Evolutionary conservation across 2,113 vertebrate species (phyloP).

Genomic region (Macroglossus sobrinus): DNA sequence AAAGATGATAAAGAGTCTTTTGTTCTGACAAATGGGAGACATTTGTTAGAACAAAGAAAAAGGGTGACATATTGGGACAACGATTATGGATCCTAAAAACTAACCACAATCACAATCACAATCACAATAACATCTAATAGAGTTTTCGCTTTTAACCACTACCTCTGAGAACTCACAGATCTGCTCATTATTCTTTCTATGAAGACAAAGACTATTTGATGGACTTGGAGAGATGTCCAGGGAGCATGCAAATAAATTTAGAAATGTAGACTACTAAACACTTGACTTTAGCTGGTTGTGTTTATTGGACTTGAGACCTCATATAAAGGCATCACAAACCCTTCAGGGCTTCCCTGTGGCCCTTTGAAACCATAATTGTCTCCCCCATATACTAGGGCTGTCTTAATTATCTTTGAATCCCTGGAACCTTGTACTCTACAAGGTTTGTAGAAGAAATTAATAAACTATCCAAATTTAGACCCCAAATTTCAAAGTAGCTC

Average conservation of each 20-base stretch:
- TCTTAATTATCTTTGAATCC: not conserved
- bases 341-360: not conserved
- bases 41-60: not conserved
- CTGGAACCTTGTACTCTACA: not conserved
- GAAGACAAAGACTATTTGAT: not conserved
- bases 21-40: no score
- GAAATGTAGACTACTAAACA: not conserved
- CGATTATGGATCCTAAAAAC: not conserved
- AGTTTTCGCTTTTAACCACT: not conserved
- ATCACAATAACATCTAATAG: not conserved
- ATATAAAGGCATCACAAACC: not conserved
- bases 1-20: not conserved
- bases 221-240: not conserved
- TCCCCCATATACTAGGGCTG: not conserved
- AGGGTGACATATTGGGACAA: not conserved
- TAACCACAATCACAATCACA: not conserved
- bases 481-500: not conserved
- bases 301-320: not conserved
- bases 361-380: not conserved
- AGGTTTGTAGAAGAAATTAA: not conserved
- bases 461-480: not conserved
- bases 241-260: not conserved
- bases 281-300: not conserved
- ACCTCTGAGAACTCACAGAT: not conserved
- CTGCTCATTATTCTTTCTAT: not conserved